Base-by-base conservation (phyloP, 2,113 vertebrate genomes). In the Calonectris borealis region DNA sequence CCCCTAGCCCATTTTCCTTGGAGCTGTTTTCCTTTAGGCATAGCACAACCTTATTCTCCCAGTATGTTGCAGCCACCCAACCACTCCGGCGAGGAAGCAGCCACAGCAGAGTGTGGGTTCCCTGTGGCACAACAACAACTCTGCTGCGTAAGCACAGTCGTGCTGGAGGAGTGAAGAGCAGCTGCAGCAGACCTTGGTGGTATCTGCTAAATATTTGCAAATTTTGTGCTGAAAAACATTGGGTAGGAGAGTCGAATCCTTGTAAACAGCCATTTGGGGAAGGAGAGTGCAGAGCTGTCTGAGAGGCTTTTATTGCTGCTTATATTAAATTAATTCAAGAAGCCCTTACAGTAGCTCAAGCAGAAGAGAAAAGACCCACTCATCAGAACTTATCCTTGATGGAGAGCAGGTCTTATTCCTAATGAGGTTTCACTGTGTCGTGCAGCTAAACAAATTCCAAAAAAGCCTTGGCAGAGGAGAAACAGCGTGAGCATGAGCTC, bases 351-450 rank as follows among this genome's bases (percentile, higher is more conserved):
- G 81, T 2, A 91, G n/a, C 51, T 94, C 20, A 54, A 58, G 84
- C 60, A 93, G 64, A 86, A 91, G 62, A 91, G 54, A 93, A 93
- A 97, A 96, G 86, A 84, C 31, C 16, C 77, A 91, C 83, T 96
- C 71, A 88, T 93, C 92, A 94, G 87, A 93, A 88, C 70, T 91
- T 85, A 95, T 70, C 72, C 80, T 89, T 96, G 93, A 70, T 85
- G 76, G 81, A 96, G 75, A 80, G 76, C 62, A 5, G 2, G 8
- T 87, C 92, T 84, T 55, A 79, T 62, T 89, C 77, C 55, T 94
- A 81, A 88, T 68, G 94, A 97, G 82, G 82, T 85, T 86, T 94
- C 77, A n/a, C 71, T 42, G 42, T 70, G 60, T 55, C 13, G 0
- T 83, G 75, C 70, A 94, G 90, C 68, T 90, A 90, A 95, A 81